A percentile compares a stretch with the other conserved stretches of the same genome.
phyloP scores from a whole-genome alignment of 2,888 invertebrate species.

The Drosophila ezoana region DNA sequence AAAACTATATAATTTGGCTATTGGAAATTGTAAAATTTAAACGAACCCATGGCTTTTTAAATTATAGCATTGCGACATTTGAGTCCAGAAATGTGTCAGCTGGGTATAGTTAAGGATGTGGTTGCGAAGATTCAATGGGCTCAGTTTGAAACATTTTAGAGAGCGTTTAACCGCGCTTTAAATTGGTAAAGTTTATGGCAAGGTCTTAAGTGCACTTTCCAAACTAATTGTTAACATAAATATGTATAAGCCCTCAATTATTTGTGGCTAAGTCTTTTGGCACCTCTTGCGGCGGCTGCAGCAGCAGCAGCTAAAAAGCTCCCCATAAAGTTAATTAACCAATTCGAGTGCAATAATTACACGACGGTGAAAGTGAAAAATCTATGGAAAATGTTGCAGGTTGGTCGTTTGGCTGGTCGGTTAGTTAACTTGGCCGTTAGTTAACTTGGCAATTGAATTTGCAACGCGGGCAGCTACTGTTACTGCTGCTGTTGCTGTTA shows the following conservation, averaged over 20 bases:
- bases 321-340: slow-evolving; percentile 62
- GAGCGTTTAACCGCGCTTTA: slow-evolving; percentile 9
- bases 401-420: slow-evolving; percentile 21
- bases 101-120: slow-evolving; percentile 7
- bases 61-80: too few relatives aligned
- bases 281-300: slow-evolving; percentile 10
- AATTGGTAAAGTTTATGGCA: too few relatives aligned
- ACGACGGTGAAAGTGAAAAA: slow-evolving; percentile 73
- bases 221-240: slow-evolving; percentile 25
- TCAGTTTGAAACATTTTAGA: slow-evolving; percentile 11
- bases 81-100: too few relatives aligned
- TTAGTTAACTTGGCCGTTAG: slow-evolving; percentile 59
- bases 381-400: slow-evolving; percentile 52
- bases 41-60: too few relatives aligned
- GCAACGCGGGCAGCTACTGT: neutral
- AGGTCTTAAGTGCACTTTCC: slow-evolving; percentile 25
- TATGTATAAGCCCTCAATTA: slow-evolving; percentile 14
- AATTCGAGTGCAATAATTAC: slow-evolving; percentile 53
- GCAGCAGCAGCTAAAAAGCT: slow-evolving; percentile 8
- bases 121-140: slow-evolving; percentile 3
- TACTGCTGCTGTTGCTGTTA: slow-evolving; percentile 2
- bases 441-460: slow-evolving; percentile 48
- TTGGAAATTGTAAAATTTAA: too few relatives aligned
- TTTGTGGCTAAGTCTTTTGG: slow-evolving; percentile 17
- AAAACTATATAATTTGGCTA: too few relatives aligned